Evolutionary conservation across 2,113 vertebrate genomes (phyloP).

Genomic region (Aspidoscelis tigris): DNA sequence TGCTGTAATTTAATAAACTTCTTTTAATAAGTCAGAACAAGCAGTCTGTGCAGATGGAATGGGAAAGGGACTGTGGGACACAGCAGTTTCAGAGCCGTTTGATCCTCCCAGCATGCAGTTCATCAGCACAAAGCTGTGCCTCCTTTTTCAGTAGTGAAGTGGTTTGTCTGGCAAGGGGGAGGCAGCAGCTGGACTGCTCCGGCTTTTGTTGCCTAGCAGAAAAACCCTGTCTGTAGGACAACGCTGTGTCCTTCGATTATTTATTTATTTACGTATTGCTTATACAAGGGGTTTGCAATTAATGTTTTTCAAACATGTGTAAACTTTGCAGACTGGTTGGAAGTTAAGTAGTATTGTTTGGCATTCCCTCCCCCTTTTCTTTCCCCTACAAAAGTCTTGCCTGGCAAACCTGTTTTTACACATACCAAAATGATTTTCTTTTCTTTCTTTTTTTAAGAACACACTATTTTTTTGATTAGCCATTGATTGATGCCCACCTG

Average conservation of each 20-base stretch:
- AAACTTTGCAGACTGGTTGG: neutral
- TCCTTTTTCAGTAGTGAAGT: neutral
- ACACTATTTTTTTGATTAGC: neutral
- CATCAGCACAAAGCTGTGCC: neutral
- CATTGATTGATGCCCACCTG: conserved; percentile 47
- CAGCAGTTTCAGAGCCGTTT: neutral
- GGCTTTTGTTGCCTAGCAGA: neutral
- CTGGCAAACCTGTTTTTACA: conserved; percentile 38
- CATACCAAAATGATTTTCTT: neutral
- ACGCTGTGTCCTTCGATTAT: too few relatives aligned
- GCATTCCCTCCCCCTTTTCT: too few relatives aligned
- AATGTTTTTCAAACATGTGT: neutral
- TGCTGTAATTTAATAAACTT: neutral
- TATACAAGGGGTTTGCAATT: too few relatives aligned
- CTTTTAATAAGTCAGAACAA: neutral
- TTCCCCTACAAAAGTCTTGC: conserved; percentile 10
- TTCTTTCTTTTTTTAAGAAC: conserved; percentile 44
- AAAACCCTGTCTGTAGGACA: neutral
- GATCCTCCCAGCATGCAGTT: neutral
- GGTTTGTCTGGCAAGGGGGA: neutral
- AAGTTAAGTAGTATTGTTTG: neutral
- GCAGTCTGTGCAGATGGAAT: neutral
- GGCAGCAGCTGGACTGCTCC: neutral
- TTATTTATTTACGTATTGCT: too few relatives aligned
- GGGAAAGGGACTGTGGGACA: neutral